A percentile compares a stretch with the other conserved stretches of the same genome.
Conservation (phyloP, 2,797 vertebrate species). For the Oreochromis grahami region DNA sequence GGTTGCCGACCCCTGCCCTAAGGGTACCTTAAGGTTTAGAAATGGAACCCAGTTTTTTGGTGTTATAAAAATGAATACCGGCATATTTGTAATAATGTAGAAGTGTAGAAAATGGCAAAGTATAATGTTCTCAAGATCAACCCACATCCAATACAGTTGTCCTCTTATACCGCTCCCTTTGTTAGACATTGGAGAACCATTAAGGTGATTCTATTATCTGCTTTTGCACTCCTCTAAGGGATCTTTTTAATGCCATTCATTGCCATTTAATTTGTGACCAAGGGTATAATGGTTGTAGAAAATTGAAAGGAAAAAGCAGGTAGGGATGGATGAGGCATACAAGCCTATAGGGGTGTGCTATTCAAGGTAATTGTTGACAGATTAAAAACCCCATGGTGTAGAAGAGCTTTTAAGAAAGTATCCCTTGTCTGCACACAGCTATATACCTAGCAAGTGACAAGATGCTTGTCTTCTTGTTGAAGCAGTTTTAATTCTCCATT, state of each 20-base stretch:
- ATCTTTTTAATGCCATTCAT: constrained; percentile 41
- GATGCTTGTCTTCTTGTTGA: neutral
- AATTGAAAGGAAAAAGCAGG: constrained; percentile 5
- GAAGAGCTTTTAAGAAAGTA: constrained; percentile 18
- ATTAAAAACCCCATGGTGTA: constrained; percentile 22
- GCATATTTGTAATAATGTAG: neutral
- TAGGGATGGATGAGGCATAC: neutral
- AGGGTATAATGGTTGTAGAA: constrained; percentile 46
- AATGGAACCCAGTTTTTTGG: neutral
- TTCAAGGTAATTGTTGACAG: constrained; percentile 21
- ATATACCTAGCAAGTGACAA: neutral
- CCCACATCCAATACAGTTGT: neutral
- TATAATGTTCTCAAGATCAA: neutral
- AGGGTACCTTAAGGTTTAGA: neutral
- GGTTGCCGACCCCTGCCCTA: too few relatives aligned
- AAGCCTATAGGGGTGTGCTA: neutral
- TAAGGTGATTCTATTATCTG: constrained; percentile 45
- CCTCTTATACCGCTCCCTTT: neutral
- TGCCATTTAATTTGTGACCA: constrained; percentile 61
- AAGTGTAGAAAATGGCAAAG: neutral
- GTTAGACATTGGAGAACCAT: constrained; percentile 27
- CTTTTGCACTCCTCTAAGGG: constrained; percentile 10
- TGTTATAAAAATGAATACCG: neutral
- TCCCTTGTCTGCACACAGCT: neutral
- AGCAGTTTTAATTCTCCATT: constrained; percentile 39